phyloP scores from a whole-genome alignment of 2,797 vertebrate genomes.

The Spinus pinus region DNA sequence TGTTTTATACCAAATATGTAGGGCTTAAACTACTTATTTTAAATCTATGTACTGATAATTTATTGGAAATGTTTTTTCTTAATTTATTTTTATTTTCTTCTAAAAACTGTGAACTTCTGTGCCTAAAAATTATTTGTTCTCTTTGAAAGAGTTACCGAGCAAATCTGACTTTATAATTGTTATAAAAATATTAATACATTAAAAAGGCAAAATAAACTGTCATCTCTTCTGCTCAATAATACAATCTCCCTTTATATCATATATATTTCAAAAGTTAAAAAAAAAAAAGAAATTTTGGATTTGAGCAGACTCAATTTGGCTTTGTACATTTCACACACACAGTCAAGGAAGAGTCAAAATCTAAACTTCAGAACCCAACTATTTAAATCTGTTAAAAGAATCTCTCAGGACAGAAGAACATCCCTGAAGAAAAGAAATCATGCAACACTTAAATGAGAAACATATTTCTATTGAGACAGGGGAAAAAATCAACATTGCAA shows the following conservation, averaged over 20 bases:
- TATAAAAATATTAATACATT: background rate
- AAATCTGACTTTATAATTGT: background rate
- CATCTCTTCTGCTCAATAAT: background rate
- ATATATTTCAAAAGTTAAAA: background rate
- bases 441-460: background rate
- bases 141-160: background rate
- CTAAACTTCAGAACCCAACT: background rate
- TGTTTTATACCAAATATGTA: fast-evolving
- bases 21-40: background rate
- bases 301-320: background rate
- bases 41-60: background rate
- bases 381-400: background rate
- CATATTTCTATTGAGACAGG: background rate
- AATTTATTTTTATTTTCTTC: background rate
- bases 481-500: background rate
- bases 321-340: background rate
- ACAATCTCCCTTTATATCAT: background rate
- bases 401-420: background rate
- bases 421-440: background rate
- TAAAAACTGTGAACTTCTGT: background rate
- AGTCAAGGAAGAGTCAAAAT: background rate
- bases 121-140: background rate
- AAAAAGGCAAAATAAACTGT: background rate
- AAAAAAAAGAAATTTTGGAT: background rate
- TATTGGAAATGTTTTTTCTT: no score